Evolutionary conservation across 2,113 vertebrate species (phyloP), one percentile per base, ranked within the genome.

Genomic region (Ictidomys tridecemlineatus): DNA sequence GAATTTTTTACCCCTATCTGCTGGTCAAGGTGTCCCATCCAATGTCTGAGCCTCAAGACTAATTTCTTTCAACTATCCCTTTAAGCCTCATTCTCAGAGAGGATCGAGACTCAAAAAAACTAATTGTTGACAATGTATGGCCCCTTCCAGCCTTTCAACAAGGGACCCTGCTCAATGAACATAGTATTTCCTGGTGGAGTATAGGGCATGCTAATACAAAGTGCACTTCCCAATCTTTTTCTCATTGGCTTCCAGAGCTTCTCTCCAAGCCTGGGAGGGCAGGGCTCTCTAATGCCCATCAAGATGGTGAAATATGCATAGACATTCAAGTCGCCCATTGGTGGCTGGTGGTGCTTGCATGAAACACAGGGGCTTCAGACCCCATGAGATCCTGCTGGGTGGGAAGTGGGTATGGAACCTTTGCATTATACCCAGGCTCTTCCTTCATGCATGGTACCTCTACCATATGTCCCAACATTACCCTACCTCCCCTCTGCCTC

Each of bases 81-180:
- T 77, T 72, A 95, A 78, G 67, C 34, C 12, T 32, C 69, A 77
- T 56, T 77, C 77, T 76, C 34, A 67, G 32, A 79, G 63, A 73
- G 3, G 13, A 34, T 74, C 30, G n/a, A 94, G 45, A 73, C 16
- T 34, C 74, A 69, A 61, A 84, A 83, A 83, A 34, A 11, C 51
- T 78, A 45, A 72, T 24, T 22, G 58, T 22, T 76, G 16, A 20
- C 39, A 8, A 20, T 1, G 14, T 39, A 65, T 32, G 30, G 2
- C 58, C 16, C 20, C 20, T 95, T 78, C 17, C 39, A 83, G 10
- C 22, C 26, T 65, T 67, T 63, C 42, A 67, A 34, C 56, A 63
- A 39, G 26, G 28, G 26, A 39, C 22, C 14, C 58, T 56, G 88
- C 18, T 74, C 72, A 69, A 22, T 51, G 53, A 12, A 42, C 3